phyloP scores from a whole-genome alignment of 2,888 invertebrate species.

The Tuberolachnus salignus region DNA sequence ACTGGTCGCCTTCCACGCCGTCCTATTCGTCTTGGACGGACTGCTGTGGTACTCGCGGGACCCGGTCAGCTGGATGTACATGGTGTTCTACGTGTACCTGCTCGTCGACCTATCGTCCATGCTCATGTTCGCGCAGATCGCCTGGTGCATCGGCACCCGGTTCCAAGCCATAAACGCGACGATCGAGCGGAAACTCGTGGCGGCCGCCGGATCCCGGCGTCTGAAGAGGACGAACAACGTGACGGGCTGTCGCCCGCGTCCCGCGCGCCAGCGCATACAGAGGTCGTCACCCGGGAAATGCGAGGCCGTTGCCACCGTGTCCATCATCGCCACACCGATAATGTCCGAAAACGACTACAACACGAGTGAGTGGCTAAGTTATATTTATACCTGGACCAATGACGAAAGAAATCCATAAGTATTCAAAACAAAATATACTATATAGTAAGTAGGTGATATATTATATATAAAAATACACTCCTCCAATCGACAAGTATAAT shows the following conservation, averaged over 20 bases:
- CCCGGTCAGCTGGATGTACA: slow-evolving; percentile 52
- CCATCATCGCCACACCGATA: not conserved
- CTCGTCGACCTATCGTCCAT: slow-evolving; percentile 52
- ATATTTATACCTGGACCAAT: not conserved
- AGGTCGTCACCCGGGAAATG: not conserved
- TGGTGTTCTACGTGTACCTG: slow-evolving; percentile 50
- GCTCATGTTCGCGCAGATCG: slow-evolving; percentile 55
- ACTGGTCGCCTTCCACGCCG: slow-evolving; percentile 44
- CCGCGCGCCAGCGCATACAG: not conserved
- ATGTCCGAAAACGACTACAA: not conserved
- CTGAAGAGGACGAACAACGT: not conserved
- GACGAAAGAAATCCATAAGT: not conserved
- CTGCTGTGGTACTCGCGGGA: slow-evolving; percentile 51
- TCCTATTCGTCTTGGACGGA: slow-evolving; percentile 46
- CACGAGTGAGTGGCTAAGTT: not conserved
- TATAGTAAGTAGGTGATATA: too few species aligned
- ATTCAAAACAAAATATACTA: too few species aligned
- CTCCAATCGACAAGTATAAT: too few species aligned
- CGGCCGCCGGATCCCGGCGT: not conserved
- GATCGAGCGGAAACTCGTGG: slow-evolving; percentile 9
- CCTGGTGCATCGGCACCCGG: slow-evolving; percentile 48
- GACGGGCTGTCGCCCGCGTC: too few species aligned
- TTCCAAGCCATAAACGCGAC: slow-evolving; percentile 48
- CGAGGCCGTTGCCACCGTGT: not conserved
- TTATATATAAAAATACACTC: too few species aligned